phyloP scores from a whole-genome alignment of 2,888 invertebrate genomes.

The Thyatira batis region DNA sequence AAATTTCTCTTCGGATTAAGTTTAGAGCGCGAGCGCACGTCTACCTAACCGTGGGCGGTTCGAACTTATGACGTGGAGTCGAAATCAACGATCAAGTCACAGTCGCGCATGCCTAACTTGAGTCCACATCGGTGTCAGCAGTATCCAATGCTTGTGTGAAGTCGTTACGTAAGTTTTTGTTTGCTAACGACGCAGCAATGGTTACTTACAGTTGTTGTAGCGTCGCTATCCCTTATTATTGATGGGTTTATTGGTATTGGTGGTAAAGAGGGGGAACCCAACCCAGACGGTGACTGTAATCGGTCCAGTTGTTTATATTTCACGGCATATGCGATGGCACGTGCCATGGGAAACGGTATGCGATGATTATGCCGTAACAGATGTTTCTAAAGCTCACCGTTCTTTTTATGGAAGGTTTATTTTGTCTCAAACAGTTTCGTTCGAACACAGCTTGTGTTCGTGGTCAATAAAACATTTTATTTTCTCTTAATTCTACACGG shows the following conservation, averaged over 20 bases:
- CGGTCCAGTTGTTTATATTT: slow-evolving; percentile 62
- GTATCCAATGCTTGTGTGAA: slow-evolving; percentile 56
- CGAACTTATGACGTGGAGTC: slow-evolving; percentile 74
- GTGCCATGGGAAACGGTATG: slow-evolving; percentile 54
- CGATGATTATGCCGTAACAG: slow-evolving; percentile 60
- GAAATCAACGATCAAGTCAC: slow-evolving; percentile 62
- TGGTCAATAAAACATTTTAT: slow-evolving; percentile 4
- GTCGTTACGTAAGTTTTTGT: slow-evolving; percentile 15
- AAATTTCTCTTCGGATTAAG: slow-evolving; percentile 52
- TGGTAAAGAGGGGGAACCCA: slow-evolving; percentile 47
- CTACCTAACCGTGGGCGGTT: slow-evolving; percentile 70
- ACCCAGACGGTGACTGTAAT: slow-evolving; percentile 44
- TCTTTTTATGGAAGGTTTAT: slow-evolving; percentile 30
- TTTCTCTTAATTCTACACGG: neutral
- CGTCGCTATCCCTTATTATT: slow-evolving; percentile 7
- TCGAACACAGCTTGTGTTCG: neutral
- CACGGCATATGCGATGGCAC: slow-evolving; percentile 54
- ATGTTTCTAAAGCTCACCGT: slow-evolving; percentile 45
- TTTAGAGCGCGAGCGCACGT: slow-evolving; percentile 65
- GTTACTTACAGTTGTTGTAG: slow-evolving; percentile 14
- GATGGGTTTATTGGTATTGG: slow-evolving; percentile 36
- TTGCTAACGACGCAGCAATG: slow-evolving; percentile 37
- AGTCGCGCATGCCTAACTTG: slow-evolving; percentile 42
- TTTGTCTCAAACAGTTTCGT: slow-evolving; percentile 3
- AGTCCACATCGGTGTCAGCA: slow-evolving; percentile 29